Conservation (phyloP, 2,113 vertebrate species). For the Myiozetetes cayanensis region DNA sequence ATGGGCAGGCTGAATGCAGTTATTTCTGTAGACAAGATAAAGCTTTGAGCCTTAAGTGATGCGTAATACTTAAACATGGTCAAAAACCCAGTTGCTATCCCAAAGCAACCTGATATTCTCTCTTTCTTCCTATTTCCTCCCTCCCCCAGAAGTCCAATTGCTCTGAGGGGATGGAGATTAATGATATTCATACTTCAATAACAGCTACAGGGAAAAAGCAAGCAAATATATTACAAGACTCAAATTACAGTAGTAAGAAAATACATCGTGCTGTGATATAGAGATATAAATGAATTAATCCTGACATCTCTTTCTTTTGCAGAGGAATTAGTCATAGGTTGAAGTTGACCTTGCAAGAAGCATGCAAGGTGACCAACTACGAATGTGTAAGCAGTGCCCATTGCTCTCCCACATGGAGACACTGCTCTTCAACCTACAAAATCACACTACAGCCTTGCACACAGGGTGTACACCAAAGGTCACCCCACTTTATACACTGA, state of each 20-base stretch:
- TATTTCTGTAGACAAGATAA: slow-evolving; percentile 1
- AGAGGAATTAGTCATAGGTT: slow-evolving; percentile 18
- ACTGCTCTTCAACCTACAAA: not conserved
- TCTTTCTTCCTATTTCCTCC: not conserved
- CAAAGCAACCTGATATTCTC: not conserved
- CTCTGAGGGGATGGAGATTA: slow-evolving; percentile 26
- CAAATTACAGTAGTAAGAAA: slow-evolving; percentile 43
- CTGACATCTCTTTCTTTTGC: slow-evolving; percentile 39
- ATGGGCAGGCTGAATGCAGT: not conserved
- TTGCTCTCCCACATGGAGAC: not conserved
- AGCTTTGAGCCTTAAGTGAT: slow-evolving; percentile 29
- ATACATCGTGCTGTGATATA: slow-evolving; percentile 28
- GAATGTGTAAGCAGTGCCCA: not conserved
- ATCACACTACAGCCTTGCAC: not conserved
- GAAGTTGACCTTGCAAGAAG: slow-evolving; percentile 43
- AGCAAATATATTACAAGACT: slow-evolving; percentile 2
- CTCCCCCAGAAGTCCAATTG: not conserved
- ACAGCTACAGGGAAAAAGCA: slow-evolving; percentile 35
- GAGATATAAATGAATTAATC: slow-evolving; percentile 51
- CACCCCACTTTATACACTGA: not conserved
- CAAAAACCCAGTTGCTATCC: not conserved
- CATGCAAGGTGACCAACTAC: slow-evolving; percentile 4
- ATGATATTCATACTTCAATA: slow-evolving; percentile 39
- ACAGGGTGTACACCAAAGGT: not conserved
- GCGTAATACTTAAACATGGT: not conserved